Evolutionary conservation across 92 coral and sea anemone species (phyloP), one percentile per base, ranked within the genome.

Genomic region (Bergia sp.): DNA sequence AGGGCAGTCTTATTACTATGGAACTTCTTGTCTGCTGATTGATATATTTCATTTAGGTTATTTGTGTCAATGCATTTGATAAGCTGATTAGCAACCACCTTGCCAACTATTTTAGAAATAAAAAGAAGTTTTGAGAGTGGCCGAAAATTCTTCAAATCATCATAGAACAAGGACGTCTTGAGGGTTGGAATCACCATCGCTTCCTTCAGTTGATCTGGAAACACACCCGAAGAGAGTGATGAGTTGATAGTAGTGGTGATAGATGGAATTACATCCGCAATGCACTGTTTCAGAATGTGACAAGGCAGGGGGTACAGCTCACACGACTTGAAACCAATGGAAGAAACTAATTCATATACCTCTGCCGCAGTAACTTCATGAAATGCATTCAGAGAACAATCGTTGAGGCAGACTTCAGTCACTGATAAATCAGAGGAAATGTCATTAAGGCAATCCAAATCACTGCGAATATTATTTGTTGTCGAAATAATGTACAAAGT

Each of bases 61-160:
- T 81, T 81, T 16, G 36, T 61, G 37, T 81, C 69, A 29, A 29
- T 29, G 29, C 29, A 29, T 29, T 29, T 29, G 29, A 29, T 29
- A 29, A 29, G 29, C 29, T 81, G 86, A 44, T 6, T 53, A 66
- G 73, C 11, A n/a, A 81, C 86, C 42, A 81, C 86, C 69, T 81
- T 81, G 12, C n/a, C 73, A 15, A 81, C 40, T 38, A 81, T 37
- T 57, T 81, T 81, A 15, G 86, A 81, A 39, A 81, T 29, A 38
- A 81, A 81, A 29, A 45, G 37, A 21, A 81, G 73, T 44, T 81
- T 81, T 23, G 86, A 58, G 4, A 81, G 23, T 9, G 86, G 86
- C 43, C 86, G 36, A 53, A 50, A 81, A 69, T 47, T 81, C 6
- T 45, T 81, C 41, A 15, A 57, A 1, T 81, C 73, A 50, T 37